Base-by-base conservation (phyloP, 2,113 vertebrate genomes). In the Oryzias celebensis region DNA sequence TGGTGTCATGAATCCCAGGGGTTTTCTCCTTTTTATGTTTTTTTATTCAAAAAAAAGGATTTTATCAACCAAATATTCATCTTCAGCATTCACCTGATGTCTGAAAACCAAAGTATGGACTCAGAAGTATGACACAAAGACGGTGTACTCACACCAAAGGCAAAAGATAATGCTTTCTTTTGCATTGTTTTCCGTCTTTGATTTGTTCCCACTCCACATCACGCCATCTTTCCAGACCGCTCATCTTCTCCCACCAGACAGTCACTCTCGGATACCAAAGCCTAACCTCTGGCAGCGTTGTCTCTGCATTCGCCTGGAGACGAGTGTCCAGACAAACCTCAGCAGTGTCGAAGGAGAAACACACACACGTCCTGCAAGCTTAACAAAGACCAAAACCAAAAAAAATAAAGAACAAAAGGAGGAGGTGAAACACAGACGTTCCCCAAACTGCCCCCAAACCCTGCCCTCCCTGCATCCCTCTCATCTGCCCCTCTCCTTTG, bases 291-390 rank as follows among this genome's bases (percentile, higher is more conserved):
- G 81, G 85, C 84, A 54, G 78, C 82, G 48, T 71, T 73, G 77
- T 80, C 82, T 85, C 82, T 61, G 71, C 65, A 67, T 79, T 86
- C 73, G 80, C 87, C 77, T 65, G 52, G 82, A 84, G 81, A 86
- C 81, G 78, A 80, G 86, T 77, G 84, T 88, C 87, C 89, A 87
- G 87, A 91, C 81, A 80, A 88, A 87, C 86, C 87, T 90, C 88
- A 88, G 85, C 84, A 70, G 71, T 84, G 90, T 88, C 69, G 63
- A 81, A 84, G 77, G 66, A 53, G 78, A 65, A 83, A 67, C 31
- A 71, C 60, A 70, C 56, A 75, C 10, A 73, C 28, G 72, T 65
- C 68, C 44, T 49, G 64, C 56, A 68, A 53, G 66, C 62, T 75
- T 67, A 72, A 82, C 65, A 81, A 68, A 62, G 62, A 85, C 80